Evolutionary conservation across 2,113 vertebrate species (phyloP).

Genomic region (Prietella phreatophila): DNA sequence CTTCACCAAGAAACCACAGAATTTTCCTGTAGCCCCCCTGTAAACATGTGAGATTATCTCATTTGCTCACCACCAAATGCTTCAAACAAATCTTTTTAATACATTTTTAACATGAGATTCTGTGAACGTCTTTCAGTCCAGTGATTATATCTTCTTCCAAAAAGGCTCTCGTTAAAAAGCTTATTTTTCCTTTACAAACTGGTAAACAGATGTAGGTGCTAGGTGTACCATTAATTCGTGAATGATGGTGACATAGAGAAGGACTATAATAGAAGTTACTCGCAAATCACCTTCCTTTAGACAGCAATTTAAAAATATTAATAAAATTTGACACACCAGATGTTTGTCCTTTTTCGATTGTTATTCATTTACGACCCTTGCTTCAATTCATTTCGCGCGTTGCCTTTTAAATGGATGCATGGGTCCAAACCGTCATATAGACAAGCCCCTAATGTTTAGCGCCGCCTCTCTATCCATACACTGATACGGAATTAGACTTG

Average conservation of each 20-base stretch:
- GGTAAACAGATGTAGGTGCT: background rate
- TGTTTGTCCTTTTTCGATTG: background rate
- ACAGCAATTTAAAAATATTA: background rate
- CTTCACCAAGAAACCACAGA: background rate
- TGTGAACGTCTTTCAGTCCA: background rate
- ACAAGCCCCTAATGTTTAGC: background rate
- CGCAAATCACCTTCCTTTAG: background rate
- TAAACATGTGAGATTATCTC: background rate
- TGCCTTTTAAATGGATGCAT: background rate
- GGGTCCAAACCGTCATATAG: background rate
- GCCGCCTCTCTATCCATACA: background rate
- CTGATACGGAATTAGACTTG: background rate
- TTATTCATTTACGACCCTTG: background rate
- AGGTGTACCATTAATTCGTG: background rate
- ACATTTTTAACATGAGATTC: background rate
- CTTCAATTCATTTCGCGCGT: background rate
- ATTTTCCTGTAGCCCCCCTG: background rate
- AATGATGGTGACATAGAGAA: background rate
- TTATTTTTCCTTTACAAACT: background rate
- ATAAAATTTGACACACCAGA: background rate
- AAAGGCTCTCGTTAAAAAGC: background rate
- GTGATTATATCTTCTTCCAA: background rate
- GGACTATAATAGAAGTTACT: background rate
- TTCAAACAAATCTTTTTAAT: background rate
- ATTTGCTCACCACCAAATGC: background rate